Conservation (phyloP, 2,888 invertebrate species). For the Eupeodes latifasciatus region DNA sequence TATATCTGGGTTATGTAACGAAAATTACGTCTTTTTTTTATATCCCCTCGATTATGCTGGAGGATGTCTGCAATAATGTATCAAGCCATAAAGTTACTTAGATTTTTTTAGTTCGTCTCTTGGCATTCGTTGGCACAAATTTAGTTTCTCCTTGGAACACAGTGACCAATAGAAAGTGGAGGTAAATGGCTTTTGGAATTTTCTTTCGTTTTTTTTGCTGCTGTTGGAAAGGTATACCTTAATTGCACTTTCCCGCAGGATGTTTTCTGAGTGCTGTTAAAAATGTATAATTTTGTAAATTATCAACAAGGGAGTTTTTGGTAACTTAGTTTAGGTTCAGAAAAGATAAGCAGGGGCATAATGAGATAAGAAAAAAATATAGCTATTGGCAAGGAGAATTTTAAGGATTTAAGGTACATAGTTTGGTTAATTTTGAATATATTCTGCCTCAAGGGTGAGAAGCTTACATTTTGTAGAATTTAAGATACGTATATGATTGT, state of each 20-base stretch:
- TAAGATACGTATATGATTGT: too few relatives aligned
- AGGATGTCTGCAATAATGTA: conserved; percentile 46
- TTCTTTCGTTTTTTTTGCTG: not conserved
- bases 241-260: conserved; percentile 36
- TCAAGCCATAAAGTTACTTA: conserved; percentile 29
- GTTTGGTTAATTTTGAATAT: too few relatives aligned
- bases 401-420: not conserved
- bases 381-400: conserved; percentile 7
- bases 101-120: conserved; percentile 26
- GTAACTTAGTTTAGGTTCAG: conserved; percentile 19
- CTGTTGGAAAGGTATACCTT: not conserved
- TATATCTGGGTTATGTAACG: conserved; percentile 66
- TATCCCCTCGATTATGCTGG: conserved; percentile 21
- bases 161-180: conserved; percentile 51
- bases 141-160: conserved; percentile 44
- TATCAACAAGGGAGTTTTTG: not conserved
- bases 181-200: conserved; percentile 11
- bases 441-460: too few relatives aligned
- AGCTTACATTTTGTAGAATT: too few relatives aligned
- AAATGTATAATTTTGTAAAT: conserved; percentile 16
- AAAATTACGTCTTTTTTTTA: conserved; percentile 63
- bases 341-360: not conserved
- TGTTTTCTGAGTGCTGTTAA: not conserved
- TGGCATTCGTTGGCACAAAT: conserved; percentile 9
- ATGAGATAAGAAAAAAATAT: not conserved